These are phyloP conservation scores for Tryphoninae sp. DNA, from an alignment of 2,888 invertebrate species.

Conservation along the genomic window DNA sequence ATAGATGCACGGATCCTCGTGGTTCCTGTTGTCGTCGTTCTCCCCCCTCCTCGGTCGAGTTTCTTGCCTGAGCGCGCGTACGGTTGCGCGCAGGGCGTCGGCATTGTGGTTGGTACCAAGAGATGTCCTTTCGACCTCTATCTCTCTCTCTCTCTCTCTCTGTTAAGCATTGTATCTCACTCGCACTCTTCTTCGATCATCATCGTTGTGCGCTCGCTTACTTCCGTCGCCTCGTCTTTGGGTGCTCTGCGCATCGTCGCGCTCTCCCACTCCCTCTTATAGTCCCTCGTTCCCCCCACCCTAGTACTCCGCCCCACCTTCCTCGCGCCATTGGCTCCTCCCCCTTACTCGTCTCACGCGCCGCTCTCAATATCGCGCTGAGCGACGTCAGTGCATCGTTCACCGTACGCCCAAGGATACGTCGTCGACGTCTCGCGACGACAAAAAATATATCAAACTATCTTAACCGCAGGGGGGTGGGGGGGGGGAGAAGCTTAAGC, in stretches of 20 bases:
- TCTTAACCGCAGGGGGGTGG: too few relatives aligned
- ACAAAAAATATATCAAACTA: neutral
- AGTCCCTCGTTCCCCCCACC: conserved; percentile 30
- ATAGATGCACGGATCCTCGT: conserved; percentile 53
- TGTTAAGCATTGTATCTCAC: neutral
- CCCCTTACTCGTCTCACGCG: conserved; percentile 13
- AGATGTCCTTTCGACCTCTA: conserved; percentile 75
- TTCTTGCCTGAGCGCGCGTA: conserved; percentile 46
- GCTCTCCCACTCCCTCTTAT: conserved; percentile 46
- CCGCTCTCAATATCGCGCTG: conserved; percentile 55
- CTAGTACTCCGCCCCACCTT: conserved; percentile 7
- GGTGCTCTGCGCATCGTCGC: too few relatives aligned
- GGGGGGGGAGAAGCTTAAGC: neutral
- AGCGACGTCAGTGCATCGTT: conserved; percentile 65
- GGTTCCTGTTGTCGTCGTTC: conserved; percentile 61
- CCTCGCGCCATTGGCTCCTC: conserved; percentile 14
- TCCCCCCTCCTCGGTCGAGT: conserved; percentile 12
- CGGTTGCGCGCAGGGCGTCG: conserved; percentile 73
- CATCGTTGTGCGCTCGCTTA: conserved; percentile 64
- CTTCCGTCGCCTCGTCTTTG: conserved; percentile 20
- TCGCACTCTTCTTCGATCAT: conserved; percentile 33
- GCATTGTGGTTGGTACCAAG: conserved; percentile 70
- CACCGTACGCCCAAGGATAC: conserved; percentile 64
- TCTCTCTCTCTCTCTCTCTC: conserved; percentile 34
- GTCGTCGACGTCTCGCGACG: conserved; percentile 31